Conservation (phyloP, 2,113 vertebrate species). For the Tyto alba region DNA sequence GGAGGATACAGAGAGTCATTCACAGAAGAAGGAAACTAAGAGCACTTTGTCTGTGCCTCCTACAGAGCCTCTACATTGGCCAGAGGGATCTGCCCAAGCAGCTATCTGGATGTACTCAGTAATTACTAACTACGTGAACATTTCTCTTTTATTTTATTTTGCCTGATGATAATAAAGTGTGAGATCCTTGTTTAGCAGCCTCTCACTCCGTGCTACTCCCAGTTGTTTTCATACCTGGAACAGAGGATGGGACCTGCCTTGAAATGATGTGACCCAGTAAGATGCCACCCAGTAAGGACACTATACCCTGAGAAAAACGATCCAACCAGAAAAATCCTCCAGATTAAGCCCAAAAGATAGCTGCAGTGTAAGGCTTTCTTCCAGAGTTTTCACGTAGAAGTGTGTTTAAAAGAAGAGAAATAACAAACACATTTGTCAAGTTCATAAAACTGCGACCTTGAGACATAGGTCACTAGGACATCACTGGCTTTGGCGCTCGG, state of each 20-base stretch:
- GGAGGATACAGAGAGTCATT: neutral
- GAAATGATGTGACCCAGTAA: rapidly evolving
- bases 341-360: neutral
- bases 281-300: neutral
- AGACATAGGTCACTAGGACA: neutral
- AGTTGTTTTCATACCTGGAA: neutral
- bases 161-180: neutral
- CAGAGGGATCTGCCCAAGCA: neutral
- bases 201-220: neutral
- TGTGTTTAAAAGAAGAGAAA: neutral
- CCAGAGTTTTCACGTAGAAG: neutral
- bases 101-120: neutral
- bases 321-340: neutral
- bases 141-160: constrained; percentile 15
- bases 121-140: neutral
- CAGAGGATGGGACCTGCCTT: neutral
- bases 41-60: neutral
- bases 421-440: neutral
- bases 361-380: neutral
- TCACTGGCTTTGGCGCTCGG: rapidly evolving
- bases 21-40: neutral
- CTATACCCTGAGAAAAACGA: neutral
- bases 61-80: rapidly evolving
- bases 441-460: neutral
- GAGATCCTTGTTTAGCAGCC: neutral